Evolutionary conservation across 2,113 vertebrate species (phyloP).

Genomic region (Conger conger): DNA sequence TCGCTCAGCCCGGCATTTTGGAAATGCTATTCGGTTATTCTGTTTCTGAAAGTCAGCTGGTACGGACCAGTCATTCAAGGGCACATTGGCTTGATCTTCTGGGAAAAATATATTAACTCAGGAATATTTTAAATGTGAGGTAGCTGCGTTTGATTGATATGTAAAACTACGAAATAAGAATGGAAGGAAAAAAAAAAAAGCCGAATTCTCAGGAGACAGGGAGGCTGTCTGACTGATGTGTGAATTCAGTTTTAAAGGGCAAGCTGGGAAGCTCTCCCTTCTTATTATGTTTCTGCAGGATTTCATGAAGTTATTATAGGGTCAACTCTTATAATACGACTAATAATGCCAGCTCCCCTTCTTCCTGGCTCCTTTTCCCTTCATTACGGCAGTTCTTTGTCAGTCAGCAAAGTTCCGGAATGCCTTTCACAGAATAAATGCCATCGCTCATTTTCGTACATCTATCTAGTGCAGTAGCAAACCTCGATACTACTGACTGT

Average conservation of each 20-base stretch:
- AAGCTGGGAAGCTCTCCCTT: not conserved
- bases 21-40: too few species aligned
- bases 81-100: not conserved
- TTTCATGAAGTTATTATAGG: not conserved
- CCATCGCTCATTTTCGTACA: not conserved
- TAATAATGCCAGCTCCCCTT: not conserved
- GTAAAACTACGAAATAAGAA: not conserved
- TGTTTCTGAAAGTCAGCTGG: not conserved
- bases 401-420: too few species aligned
- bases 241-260: not conserved
- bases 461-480: not conserved
- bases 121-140: not conserved
- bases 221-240: not conserved
- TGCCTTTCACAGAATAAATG: not conserved
- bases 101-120: not conserved
- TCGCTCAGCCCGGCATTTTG: not conserved
- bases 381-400: not conserved
- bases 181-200: not conserved
- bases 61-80: not conserved
- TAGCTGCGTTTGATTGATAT: not conserved
- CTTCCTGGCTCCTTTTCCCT: not conserved
- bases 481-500: not conserved
- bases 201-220: not conserved
- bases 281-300: slow-evolving; percentile 11
- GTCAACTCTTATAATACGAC: not conserved